Evolutionary conservation across 2,113 vertebrate species (phyloP).

Genomic region (Cercocebus atys): DNA sequence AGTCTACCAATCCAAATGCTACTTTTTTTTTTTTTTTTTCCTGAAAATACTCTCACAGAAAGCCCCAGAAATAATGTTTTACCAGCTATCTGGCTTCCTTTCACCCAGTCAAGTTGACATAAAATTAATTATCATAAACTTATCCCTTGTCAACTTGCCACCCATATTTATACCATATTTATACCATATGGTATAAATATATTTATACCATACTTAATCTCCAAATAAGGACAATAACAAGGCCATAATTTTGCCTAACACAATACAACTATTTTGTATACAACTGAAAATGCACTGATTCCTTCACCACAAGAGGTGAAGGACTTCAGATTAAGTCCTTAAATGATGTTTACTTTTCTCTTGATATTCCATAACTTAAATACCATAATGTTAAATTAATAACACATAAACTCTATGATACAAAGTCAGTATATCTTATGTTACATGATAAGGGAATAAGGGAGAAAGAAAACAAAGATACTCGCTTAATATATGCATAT

Average conservation of each 20-base stretch:
- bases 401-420: background rate
- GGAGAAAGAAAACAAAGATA: background rate
- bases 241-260: background rate
- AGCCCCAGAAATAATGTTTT: background rate
- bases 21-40: background rate
- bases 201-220: background rate
- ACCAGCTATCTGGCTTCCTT: background rate
- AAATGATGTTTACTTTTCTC: background rate
- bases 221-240: background rate
- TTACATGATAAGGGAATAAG: background rate
- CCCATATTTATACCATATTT: background rate
- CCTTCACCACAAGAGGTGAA: background rate
- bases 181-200: no score
- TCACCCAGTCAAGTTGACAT: background rate
- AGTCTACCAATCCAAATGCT: background rate
- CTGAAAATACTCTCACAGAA: background rate
- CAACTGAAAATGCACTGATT: background rate
- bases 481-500: background rate
- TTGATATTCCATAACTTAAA: background rate
- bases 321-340: background rate
- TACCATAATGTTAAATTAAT: background rate
- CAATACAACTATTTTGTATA: background rate
- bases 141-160: background rate
- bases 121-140: background rate
- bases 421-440: background rate